Evolutionary conservation across 2,797 vertebrate genomes (phyloP).

Genomic region (Coreius guichenoti): DNA sequence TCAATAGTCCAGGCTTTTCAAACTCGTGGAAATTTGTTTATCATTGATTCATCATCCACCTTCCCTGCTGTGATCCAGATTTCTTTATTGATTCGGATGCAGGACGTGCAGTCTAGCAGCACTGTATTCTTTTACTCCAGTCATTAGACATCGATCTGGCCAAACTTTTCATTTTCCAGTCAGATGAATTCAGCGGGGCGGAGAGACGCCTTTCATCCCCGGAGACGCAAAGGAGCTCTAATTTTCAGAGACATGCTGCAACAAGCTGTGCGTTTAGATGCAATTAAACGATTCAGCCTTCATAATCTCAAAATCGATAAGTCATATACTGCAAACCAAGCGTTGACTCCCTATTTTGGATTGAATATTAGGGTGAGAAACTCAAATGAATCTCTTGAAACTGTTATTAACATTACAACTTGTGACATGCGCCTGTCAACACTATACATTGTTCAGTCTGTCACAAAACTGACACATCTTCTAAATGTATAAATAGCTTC

Average conservation of each 20-base stretch:
- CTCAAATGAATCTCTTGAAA: constrained; percentile 48
- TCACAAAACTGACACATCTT: constrained; percentile 57
- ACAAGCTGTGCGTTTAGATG: constrained; percentile 69
- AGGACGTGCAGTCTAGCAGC: constrained; percentile 75
- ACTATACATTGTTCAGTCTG: constrained; percentile 15
- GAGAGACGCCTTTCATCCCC: constrained; percentile 66
- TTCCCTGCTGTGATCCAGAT: constrained; percentile 77
- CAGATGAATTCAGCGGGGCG: constrained; percentile 71
- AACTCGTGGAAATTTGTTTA: constrained; percentile 81
- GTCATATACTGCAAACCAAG: constrained; percentile 64
- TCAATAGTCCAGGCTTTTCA: constrained; percentile 75
- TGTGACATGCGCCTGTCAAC: constrained; percentile 68
- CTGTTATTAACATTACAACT: constrained; percentile 54
- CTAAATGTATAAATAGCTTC: constrained; percentile 41
- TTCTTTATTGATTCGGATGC: constrained; percentile 78
- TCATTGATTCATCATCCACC: constrained; percentile 76
- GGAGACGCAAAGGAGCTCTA: constrained; percentile 63
- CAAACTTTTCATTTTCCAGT: constrained; percentile 74
- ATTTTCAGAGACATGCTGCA: constrained; percentile 62
- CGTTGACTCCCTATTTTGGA: constrained; percentile 59
- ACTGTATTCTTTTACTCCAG: constrained; percentile 78
- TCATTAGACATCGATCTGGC: constrained; percentile 81
- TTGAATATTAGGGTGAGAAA: constrained; percentile 52
- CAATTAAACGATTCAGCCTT: constrained; percentile 64
- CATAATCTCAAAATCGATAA: constrained; percentile 64